These are phyloP conservation scores for Myrmophylax atrothorax DNA, from an alignment of 2,113 vertebrate genomes.

Conservation along the genomic window DNA sequence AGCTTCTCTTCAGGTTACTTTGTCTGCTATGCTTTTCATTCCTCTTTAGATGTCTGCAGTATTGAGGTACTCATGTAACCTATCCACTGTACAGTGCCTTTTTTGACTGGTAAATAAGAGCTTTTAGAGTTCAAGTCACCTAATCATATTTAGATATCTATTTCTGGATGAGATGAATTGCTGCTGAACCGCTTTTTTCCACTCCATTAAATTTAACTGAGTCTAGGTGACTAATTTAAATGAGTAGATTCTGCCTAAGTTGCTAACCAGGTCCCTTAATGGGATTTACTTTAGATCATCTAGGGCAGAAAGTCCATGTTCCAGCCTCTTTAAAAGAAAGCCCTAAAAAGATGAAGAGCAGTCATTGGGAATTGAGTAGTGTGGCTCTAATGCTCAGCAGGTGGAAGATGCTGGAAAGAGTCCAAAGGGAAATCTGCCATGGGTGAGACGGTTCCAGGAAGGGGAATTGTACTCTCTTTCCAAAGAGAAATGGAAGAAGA, in stretches of 20 bases:
- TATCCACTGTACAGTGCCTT: background rate
- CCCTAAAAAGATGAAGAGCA: background rate
- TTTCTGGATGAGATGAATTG: background rate
- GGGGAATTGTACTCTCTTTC: background rate
- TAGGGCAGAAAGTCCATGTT: background rate
- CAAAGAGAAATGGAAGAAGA: background rate
- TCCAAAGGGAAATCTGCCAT: background rate
- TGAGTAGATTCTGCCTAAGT: background rate
- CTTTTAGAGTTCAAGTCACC: background rate
- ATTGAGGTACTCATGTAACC: background rate
- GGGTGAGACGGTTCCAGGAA: background rate
- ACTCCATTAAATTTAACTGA: background rate
- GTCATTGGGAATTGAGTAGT: background rate
- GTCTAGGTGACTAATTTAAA: constrained; percentile 13
- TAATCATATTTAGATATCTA: background rate
- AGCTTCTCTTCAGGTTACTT: background rate
- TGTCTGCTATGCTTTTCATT: background rate
- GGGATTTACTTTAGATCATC: background rate
- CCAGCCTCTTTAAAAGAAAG: background rate
- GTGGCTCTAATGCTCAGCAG: background rate
- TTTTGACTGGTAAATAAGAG: background rate
- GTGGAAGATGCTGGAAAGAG: background rate
- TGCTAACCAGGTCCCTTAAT: background rate
- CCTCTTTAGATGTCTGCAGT: background rate
- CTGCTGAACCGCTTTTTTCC: background rate